Conservation (phyloP, 1,140 invertebrate genomes). For the Apis cerana region DNA sequence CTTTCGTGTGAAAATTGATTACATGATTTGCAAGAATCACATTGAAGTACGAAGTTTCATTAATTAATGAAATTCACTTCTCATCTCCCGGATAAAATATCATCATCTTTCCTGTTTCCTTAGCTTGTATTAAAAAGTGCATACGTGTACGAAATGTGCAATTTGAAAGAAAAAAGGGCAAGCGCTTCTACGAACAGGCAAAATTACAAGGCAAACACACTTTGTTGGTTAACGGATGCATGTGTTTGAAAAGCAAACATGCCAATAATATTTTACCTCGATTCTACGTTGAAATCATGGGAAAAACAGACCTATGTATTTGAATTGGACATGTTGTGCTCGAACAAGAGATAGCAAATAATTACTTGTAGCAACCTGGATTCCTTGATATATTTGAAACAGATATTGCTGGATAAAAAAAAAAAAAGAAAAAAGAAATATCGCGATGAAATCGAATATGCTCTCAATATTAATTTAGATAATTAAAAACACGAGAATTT, state of each 20-base stretch:
- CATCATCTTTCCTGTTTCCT: neutral
- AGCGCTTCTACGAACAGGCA: neutral
- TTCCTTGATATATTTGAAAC: neutral
- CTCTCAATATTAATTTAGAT: neutral
- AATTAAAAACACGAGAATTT: neutral
- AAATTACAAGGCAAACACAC: conserved; percentile 3
- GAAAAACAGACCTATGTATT: neutral
- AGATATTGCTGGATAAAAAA: neutral
- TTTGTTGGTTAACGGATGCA: neutral
- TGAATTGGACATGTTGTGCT: neutral
- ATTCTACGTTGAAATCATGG: neutral
- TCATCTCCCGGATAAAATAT: neutral
- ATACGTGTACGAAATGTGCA: neutral
- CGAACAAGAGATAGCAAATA: neutral
- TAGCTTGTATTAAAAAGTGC: neutral
- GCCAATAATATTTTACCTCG: neutral
- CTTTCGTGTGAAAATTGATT: too few relatives aligned
- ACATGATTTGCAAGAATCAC: neutral
- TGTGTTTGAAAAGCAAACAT: conserved; percentile 1
- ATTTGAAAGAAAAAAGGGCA: neutral
- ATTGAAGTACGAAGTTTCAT: neutral
- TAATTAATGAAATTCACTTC: neutral
- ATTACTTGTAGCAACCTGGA: neutral
- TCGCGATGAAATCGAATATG: neutral
- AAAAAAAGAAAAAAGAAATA: neutral